Base-by-base conservation (phyloP, 2,888 invertebrate species). In the Xestia rhomboidea region DNA sequence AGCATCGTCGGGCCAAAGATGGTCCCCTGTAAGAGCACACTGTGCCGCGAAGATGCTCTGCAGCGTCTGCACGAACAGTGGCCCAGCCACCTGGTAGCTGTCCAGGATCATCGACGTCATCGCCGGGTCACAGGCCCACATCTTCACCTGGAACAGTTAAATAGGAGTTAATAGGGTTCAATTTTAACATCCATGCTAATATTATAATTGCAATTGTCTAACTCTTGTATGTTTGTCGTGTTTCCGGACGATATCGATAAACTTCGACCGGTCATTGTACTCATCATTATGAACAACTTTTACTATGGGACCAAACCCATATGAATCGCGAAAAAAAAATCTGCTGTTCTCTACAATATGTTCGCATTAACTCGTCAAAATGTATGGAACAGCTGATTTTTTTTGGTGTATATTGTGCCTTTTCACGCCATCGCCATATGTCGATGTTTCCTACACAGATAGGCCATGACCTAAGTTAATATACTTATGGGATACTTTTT, bases 31-130 rank as follows among this genome's bases (percentile, higher is more conserved):
- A 49, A 95, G 89, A 0, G 95, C 94, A 87, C 97, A 97, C 88
- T 97, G 97, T 0, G 97, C 97, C 1, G 96, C 92, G 67, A 98
- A 90, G 66, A 98, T 90, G 0, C 97, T 96, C 79, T 97, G 97
- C 62, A 98, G 89, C 0, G 97, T 91, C 21, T 97, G 95, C 0
- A 96, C 92, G 90, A 98, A 97, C 51, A 97, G 81, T 0, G 95
- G 92, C 0, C 94, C 95, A 0, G 94, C 90, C 0, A 92, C 90
- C 5, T 96, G 95, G 73, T 93, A 92, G 72, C 91, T 90, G 76
- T 89, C 83, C 79, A 91, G 60, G 34, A 93, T 84, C 24, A 87
- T 85, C 0, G 91, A 74, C 2, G 92, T 91, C 51, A 92, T 18
- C 1, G 84, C 89, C 0, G 91, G 90, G 73, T 93, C 92, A 75